A percentile compares a stretch with the other conserved stretches of the same genome.
phyloP scores from a whole-genome alignment of 2,888 invertebrate species.

The Drosophila merina region DNA sequence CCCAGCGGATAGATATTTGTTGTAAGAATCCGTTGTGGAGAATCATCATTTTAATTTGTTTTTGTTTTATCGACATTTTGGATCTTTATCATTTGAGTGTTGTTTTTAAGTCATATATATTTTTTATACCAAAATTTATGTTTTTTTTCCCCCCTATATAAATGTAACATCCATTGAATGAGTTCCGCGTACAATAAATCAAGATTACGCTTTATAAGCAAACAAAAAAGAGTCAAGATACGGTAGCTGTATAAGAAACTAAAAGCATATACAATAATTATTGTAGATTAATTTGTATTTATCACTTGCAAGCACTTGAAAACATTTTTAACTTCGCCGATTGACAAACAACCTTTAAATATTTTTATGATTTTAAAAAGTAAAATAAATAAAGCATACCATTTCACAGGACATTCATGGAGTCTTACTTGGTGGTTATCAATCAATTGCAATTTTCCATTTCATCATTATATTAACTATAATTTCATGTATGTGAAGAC shows the following conservation, averaged over 20 bases:
- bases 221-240: conserved; percentile 34
- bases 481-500: conserved; percentile 15
- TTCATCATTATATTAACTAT: neutral
- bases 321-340: conserved; percentile 41
- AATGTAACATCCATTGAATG: conserved; percentile 21
- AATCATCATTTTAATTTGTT: conserved; percentile 26
- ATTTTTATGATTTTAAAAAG: conserved; percentile 39
- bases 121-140: conserved; percentile 38
- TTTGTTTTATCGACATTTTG: conserved; percentile 19
- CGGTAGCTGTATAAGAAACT: conserved; percentile 47
- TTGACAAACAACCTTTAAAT: conserved; percentile 28
- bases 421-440: neutral
- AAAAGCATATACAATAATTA: conserved; percentile 53
- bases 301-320: conserved; percentile 28
- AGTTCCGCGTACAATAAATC: neutral
- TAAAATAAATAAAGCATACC: conserved; percentile 51
- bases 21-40: conserved; percentile 56
- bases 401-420: conserved; percentile 48
- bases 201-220: conserved; percentile 17
- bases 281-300: conserved; percentile 48
- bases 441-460: neutral
- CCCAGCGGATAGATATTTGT: conserved; percentile 67
- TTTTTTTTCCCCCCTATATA: conserved; percentile 17
- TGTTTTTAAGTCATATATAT: conserved; percentile 17
- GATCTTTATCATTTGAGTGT: conserved; percentile 22